Evolutionary conservation across 2,888 invertebrate genomes (phyloP).

Genomic region (Tinea semifulvella): DNA sequence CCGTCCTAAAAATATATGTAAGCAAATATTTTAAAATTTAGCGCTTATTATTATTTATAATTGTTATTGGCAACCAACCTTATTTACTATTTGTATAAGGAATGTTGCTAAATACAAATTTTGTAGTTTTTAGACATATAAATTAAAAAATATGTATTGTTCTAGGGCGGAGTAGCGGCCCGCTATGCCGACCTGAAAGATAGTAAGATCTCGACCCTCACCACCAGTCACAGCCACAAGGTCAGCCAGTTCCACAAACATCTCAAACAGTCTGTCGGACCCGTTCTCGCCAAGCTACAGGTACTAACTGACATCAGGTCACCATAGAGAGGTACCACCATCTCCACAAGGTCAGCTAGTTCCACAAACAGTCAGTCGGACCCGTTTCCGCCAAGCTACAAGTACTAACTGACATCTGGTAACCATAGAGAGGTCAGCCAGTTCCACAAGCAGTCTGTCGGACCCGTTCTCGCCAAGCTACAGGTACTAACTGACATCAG

Average conservation of each 20-base stretch:
- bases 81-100: no score
- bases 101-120: no score
- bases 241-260: conserved; percentile 95
- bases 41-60: no score
- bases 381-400: conserved; percentile 87
- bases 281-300: conserved; percentile 87
- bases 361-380: conserved; percentile 90
- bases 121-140: no score
- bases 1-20: no score
- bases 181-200: conserved; percentile 90
- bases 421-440: no score
- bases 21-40: no score
- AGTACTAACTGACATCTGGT: no score
- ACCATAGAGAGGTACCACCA: no score
- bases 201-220: conserved; percentile 88
- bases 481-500: no score
- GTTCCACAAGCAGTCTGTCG: conserved; percentile 86
- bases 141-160: conserved; percentile 35
- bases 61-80: no score
- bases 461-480: conserved; percentile 84
- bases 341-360: conserved; percentile 93
- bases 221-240: conserved; percentile 88
- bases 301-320: no score
- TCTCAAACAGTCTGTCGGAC: conserved; percentile 86
- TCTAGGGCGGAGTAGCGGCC: conserved; percentile 73